Evolutionary conservation across 2,797 vertebrate genomes (phyloP).

Genomic region (Tachyglossus aculeatus): DNA sequence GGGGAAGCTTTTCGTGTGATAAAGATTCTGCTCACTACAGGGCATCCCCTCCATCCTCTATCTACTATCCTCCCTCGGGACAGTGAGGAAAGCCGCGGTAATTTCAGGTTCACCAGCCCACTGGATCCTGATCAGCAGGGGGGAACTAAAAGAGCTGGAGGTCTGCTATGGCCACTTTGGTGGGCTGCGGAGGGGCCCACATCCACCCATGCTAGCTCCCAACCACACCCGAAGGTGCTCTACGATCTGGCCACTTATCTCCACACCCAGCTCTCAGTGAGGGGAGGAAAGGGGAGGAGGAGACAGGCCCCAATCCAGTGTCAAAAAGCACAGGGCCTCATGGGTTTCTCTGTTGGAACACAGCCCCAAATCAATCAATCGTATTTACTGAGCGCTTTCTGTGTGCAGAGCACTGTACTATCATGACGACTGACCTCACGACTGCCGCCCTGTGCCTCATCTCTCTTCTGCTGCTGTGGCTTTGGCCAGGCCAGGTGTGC

Average conservation of each 20-base stretch:
- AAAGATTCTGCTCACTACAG: neutral
- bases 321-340: no score
- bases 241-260: no score
- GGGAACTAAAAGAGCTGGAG: neutral
- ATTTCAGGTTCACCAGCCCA: neutral
- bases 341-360: no score
- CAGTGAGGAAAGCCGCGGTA: neutral
- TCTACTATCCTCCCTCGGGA: neutral
- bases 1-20: neutral
- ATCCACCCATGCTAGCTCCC: neutral
- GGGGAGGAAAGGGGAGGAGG: neutral
- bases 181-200: neutral
- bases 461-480: neutral
- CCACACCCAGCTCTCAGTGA: accelerated
- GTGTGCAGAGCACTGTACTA: no score
- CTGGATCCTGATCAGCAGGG: neutral
- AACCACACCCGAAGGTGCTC: neutral
- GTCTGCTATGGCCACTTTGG: neutral
- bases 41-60: no score
- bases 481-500: no score
- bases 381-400: no score
- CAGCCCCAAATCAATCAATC: no score
- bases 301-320: neutral
- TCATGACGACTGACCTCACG: no score
- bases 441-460: no score